These are phyloP conservation scores for Meteorus cinctellus DNA, from an alignment of 2,888 invertebrate species.

Conservation along the genomic window DNA sequence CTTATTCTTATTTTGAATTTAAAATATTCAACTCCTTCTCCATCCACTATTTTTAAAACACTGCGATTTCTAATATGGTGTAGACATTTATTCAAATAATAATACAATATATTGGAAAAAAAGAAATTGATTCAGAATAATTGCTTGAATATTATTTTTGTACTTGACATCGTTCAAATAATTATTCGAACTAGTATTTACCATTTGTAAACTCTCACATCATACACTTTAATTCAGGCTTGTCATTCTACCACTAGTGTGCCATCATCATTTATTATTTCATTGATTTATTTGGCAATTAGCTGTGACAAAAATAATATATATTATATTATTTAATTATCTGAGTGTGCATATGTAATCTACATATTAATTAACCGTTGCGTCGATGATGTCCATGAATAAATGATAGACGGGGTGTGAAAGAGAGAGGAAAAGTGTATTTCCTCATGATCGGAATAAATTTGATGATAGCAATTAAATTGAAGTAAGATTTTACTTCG, in stretches of 20 bases:
- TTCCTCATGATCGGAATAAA: slow-evolving; percentile 23
- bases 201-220: no score
- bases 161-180: no score
- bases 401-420: slow-evolving; percentile 25
- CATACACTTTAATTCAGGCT: no score
- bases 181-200: no score
- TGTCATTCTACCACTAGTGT: no score
- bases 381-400: slow-evolving; percentile 24
- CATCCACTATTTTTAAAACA: no score
- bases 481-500: slow-evolving; percentile 64
- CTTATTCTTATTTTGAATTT: background rate
- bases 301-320: no score
- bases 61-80: no score
- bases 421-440: slow-evolving; percentile 38
- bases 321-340: background rate
- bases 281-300: background rate
- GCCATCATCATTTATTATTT: background rate
- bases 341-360: background rate
- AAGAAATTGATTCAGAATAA: no score
- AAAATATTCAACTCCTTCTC: background rate
- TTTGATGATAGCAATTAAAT: slow-evolving; percentile 68
- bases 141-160: no score
- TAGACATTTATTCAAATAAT: no score
- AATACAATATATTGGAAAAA: no score
- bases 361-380: slow-evolving; percentile 16